Conservation (phyloP, 2,888 invertebrate genomes). For the Cataglyphis cursor region DNA sequence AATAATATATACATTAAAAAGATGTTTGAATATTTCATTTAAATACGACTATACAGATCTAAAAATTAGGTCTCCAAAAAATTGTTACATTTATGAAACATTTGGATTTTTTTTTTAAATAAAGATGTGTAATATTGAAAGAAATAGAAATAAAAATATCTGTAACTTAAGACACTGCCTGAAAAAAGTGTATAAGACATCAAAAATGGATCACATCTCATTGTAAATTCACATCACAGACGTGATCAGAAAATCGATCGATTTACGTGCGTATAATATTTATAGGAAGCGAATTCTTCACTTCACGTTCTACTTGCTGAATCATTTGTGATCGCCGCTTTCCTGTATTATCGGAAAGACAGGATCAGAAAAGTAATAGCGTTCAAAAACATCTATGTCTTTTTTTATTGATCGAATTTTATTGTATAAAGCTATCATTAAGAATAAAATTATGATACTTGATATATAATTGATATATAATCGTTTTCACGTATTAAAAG, state of each 20-base stretch:
- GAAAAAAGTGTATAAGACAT: slow-evolving; percentile 27
- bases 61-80: not conserved
- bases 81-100: not conserved
- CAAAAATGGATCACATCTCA: slow-evolving; percentile 36
- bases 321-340: slow-evolving; percentile 32
- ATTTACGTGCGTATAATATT: slow-evolving; percentile 22
- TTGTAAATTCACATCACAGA: slow-evolving; percentile 34
- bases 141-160: not conserved
- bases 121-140: not conserved
- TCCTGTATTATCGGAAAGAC: slow-evolving; percentile 28
- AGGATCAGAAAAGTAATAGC: slow-evolving; percentile 6
- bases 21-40: not conserved
- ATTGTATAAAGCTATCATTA: slow-evolving; percentile 5
- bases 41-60: not conserved
- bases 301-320: slow-evolving; percentile 34
- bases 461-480: not conserved
- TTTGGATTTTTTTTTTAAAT: not conserved
- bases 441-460: not conserved
- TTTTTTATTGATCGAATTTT: slow-evolving; percentile 24
- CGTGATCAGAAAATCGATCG: slow-evolving; percentile 54
- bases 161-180: slow-evolving; percentile 6
- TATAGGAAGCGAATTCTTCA: slow-evolving; percentile 39
- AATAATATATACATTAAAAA: not conserved
- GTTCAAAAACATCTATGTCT: slow-evolving; percentile 18
- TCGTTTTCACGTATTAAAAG: not conserved